Evolutionary conservation across 2,888 invertebrate genomes (phyloP).

Genomic region (Glaucopsyche alexis): DNA sequence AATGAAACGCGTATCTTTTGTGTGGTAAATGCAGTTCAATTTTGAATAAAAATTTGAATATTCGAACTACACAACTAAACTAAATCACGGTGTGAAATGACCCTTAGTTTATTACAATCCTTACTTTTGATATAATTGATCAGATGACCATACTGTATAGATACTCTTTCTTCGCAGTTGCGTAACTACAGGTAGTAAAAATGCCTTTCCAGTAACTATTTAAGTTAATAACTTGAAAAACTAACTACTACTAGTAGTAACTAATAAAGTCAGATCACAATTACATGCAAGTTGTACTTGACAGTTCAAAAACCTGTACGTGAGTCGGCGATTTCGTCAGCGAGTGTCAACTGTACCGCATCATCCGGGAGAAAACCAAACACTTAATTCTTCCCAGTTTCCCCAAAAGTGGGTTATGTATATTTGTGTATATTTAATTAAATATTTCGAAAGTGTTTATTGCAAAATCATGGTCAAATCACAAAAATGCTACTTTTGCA

Average conservation of each 20-base stretch:
- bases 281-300: slow-evolving; percentile 9
- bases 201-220: background rate
- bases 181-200: background rate
- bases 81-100: too few species aligned
- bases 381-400: background rate
- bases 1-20: too few species aligned
- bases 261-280: slow-evolving; percentile 20
- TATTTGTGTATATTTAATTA: background rate
- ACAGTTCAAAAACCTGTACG: slow-evolving; percentile 26
- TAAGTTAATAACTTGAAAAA: slow-evolving; percentile 1
- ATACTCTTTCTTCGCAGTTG: background rate
- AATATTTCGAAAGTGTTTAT: background rate
- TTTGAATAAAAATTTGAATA: too few species aligned
- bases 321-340: slow-evolving; percentile 20
- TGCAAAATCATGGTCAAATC: background rate
- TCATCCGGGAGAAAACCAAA: background rate
- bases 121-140: too few species aligned
- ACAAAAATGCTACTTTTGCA: background rate
- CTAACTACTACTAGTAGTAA: background rate
- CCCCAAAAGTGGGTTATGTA: background rate
- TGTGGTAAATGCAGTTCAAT: too few species aligned
- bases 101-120: too few species aligned
- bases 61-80: too few species aligned
- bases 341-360: slow-evolving; percentile 8
- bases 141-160: too few species aligned